Conservation (phyloP, 2,797 vertebrate species). For the Menidia menidia region DNA sequence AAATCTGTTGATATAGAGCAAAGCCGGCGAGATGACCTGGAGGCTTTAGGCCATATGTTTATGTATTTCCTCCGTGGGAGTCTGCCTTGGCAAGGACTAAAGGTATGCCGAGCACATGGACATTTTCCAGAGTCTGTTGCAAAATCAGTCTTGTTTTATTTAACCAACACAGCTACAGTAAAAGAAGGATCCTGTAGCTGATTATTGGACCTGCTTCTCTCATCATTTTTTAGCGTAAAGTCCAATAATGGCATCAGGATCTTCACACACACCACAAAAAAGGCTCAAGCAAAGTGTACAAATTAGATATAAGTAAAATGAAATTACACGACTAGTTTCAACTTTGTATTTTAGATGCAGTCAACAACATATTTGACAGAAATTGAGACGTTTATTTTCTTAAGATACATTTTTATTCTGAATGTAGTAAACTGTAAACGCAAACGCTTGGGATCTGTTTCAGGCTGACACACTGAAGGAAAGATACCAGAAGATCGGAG, state of each 20-base stretch:
- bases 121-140: neutral
- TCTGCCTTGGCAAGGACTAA: conserved; percentile 98
- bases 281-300: too few relatives aligned
- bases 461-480: conserved; percentile 99
- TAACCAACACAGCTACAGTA: neutral
- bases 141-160: neutral
- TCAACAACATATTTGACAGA: too few relatives aligned
- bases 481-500: conserved; percentile 98
- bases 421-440: too few relatives aligned
- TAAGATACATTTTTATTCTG: too few relatives aligned
- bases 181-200: neutral
- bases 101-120: conserved; percentile 81
- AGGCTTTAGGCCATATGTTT: conserved; percentile 99
- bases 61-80: conserved; percentile 99
- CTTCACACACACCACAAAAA: too few relatives aligned
- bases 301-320: too few relatives aligned
- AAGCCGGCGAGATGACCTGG: conserved; percentile 97
- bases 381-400: too few relatives aligned
- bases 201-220: neutral
- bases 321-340: too few relatives aligned
- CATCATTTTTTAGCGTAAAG: too few relatives aligned
- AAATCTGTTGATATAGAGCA: conserved; percentile 86
- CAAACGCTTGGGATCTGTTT: conserved; percentile 20
- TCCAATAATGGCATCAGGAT: neutral
- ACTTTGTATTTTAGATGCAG: too few relatives aligned